A percentile compares a stretch with the other conserved stretches of the same genome.
Conservation (phyloP, 2,888 invertebrate species). For the Morinoia aosen region DNA sequence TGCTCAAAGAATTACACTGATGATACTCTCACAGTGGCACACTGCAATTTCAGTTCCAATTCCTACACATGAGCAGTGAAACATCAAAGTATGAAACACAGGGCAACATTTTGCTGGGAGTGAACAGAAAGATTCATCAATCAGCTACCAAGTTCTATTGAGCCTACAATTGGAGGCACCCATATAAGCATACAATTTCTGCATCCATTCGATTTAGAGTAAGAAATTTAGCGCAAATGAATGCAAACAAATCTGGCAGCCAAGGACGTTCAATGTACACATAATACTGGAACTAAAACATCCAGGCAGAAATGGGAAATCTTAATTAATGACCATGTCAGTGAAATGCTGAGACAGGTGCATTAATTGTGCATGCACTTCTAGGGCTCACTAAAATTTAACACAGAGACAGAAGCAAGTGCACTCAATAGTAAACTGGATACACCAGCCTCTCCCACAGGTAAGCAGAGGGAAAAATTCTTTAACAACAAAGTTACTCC, state of each 20-base stretch:
- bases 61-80: not conserved
- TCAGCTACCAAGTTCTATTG: no score
- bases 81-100: not conserved
- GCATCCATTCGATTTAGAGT: no score
- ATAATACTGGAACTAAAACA: not conserved
- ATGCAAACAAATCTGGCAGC: not conserved
- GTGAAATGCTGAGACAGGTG: not conserved
- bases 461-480: not conserved
- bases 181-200: no score
- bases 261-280: not conserved
- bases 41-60: not conserved
- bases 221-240: no score
- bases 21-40: not conserved
- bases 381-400: no score
- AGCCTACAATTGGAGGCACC: no score
- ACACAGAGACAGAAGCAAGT: no score
- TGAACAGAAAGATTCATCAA: no score
- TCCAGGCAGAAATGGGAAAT: not conserved
- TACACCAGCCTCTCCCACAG: not conserved
- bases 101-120: no score
- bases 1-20: not conserved
- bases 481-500: not conserved
- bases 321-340: not conserved
- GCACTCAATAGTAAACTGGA: not conserved
- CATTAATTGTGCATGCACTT: not conserved